Percentiles rank a stretch among this genome's conserved stretches.
Conservation (phyloP, 2,888 invertebrate genomes). For the Matsumyia berberina region DNA sequence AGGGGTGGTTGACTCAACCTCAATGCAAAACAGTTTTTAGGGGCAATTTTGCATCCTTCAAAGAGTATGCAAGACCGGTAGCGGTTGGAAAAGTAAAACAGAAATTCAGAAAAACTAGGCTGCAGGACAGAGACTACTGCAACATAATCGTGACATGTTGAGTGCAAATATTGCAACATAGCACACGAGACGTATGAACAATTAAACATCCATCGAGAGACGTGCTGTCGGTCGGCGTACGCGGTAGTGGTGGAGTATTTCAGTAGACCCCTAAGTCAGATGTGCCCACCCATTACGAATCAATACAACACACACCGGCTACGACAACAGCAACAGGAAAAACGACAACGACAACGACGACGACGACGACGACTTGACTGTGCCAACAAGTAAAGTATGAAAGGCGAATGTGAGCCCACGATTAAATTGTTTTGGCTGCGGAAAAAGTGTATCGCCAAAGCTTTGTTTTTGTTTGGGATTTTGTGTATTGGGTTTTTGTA, state of each 20-base stretch:
- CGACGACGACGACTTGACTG: constrained; percentile 17
- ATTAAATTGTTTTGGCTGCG: constrained; percentile 60
- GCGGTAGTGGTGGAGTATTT: constrained; percentile 12
- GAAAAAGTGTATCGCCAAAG: constrained; percentile 50
- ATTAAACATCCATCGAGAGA: constrained; percentile 68
- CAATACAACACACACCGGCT: constrained; percentile 31
- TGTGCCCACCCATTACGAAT: constrained; percentile 66
- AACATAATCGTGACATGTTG: constrained; percentile 74
- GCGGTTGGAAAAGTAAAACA: constrained; percentile 13
- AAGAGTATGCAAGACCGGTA: constrained; percentile 44
- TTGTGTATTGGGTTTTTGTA: constrained; percentile 6
- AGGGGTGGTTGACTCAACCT: constrained; percentile 10
- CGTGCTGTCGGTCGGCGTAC: constrained; percentile 38
- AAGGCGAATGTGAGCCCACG: constrained; percentile 62
- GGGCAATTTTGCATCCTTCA: constrained; percentile 19
- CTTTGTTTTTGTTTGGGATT: constrained; percentile 14
- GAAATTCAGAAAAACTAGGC: constrained; percentile 31
- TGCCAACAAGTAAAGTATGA: constrained; percentile 31
- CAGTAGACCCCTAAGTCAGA: constrained; percentile 41
- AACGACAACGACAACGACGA: no score
- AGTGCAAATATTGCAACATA: constrained; percentile 58
- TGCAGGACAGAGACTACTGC: constrained; percentile 52
- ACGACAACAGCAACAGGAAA: constrained; percentile 2
- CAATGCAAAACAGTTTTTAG: constrained; percentile 10
- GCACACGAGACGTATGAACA: constrained; percentile 64